These are phyloP conservation scores for Carassius carassius DNA, from an alignment of 2,113 vertebrate species.

Conservation along the genomic window DNA sequence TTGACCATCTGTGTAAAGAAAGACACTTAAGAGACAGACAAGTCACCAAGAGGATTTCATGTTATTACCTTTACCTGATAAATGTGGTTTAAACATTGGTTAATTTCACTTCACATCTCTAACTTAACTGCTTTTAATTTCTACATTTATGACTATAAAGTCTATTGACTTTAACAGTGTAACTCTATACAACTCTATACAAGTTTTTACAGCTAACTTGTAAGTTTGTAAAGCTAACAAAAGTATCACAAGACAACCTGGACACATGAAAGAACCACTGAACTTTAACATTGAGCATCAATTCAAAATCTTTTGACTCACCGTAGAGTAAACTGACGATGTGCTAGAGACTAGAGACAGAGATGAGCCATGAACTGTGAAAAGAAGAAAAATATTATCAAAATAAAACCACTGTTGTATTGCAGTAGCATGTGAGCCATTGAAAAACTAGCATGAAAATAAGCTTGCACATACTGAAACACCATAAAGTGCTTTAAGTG, in stretches of 20 bases:
- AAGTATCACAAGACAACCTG: not conserved
- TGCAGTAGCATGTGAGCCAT: conserved; percentile 1
- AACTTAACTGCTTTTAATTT: not conserved
- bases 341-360: conserved; percentile 55
- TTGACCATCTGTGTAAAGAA: not conserved
- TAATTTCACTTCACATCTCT: not conserved
- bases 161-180: not conserved
- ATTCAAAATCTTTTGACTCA: conserved; percentile 27
- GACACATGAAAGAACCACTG: not conserved
- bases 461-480: conserved; percentile 29
- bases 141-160: not conserved
- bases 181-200: not conserved
- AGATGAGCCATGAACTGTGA: conserved; percentile 52
- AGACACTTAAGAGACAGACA: not conserved
- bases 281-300: not conserved
- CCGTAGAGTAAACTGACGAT: conserved; percentile 53
- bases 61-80: not conserved
- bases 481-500: conserved; percentile 13
- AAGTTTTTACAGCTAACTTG: not conserved
- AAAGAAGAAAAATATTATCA: not conserved
- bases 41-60: not conserved
- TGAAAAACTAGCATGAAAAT: conserved; percentile 7
- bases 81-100: not conserved
- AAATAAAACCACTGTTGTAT: conserved; percentile 3
- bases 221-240: not conserved